A percentile compares a stretch with the other conserved stretches of the same genome.
These are phyloP conservation scores for Thripadectes ignobilis DNA, from an alignment of 2,797 vertebrate genomes.

Conservation along the genomic window DNA sequence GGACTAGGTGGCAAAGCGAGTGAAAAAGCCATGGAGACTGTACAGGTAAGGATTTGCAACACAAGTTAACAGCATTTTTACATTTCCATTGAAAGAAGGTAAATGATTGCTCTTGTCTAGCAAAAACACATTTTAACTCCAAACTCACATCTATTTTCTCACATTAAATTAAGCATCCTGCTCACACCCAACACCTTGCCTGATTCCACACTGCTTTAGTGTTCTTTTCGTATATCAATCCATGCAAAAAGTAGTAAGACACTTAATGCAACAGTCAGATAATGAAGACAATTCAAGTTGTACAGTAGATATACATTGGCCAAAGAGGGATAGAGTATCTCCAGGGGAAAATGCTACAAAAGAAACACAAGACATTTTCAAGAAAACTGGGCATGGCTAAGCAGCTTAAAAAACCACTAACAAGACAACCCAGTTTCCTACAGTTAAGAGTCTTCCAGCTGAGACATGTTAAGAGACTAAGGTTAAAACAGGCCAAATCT, in stretches of 20 bases:
- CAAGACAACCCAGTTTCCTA: constrained; percentile 63
- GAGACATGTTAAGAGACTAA: constrained; percentile 67
- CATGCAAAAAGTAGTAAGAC: constrained; percentile 80
- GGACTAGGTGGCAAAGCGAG: constrained; percentile 75
- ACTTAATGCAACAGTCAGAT: constrained; percentile 72
- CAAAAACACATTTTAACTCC: constrained; percentile 72
- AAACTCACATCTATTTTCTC: constrained; percentile 76
- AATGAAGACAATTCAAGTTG: constrained; percentile 72
- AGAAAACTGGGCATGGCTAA: constrained; percentile 77
- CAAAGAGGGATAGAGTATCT: constrained; percentile 64
- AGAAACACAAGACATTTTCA: constrained; percentile 71
- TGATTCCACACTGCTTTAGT: constrained; percentile 67
- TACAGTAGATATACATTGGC: constrained; percentile 75
- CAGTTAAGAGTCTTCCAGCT: constrained; percentile 75
- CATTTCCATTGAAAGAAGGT: constrained; percentile 71
- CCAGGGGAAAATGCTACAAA: constrained; percentile 63
- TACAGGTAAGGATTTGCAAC: constrained; percentile 72
- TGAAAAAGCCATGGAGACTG: constrained; percentile 65
- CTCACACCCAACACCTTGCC: constrained; percentile 62
- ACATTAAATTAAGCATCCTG: constrained; percentile 76
- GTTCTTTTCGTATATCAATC: constrained; percentile 74
- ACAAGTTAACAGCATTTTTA: constrained; percentile 74
- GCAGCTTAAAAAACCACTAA: constrained; percentile 70
- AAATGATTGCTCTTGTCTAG: constrained; percentile 71
- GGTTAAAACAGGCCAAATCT: constrained; percentile 65